Percentiles rank a stretch among this genome's conserved stretches.
These are phyloP conservation scores for Unio pictorum DNA, from an alignment of 2,888 invertebrate species.

Conservation along the genomic window DNA sequence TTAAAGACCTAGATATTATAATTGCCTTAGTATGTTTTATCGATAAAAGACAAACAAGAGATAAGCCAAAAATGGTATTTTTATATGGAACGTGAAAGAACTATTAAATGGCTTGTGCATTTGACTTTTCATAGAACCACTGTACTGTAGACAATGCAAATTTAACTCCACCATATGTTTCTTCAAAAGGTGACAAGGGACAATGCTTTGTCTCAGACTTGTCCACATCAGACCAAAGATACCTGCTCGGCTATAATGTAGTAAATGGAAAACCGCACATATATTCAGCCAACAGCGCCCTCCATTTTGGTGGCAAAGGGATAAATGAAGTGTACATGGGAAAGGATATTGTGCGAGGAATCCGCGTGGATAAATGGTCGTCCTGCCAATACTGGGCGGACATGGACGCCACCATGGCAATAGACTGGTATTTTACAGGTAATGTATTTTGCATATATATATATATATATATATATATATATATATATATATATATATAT, in stretches of 20 bases:
- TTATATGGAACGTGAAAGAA: no score
- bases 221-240: conserved; percentile 24
- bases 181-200: no score
- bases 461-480: no score
- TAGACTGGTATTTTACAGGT: conserved; percentile 55
- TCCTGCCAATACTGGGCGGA: conserved; percentile 50
- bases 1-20: no score
- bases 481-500: no score
- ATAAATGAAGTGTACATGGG: conserved; percentile 43
- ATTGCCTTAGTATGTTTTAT: no score
- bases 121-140: conserved; percentile 1
- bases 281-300: conserved; percentile 41
- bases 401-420: conserved; percentile 49
- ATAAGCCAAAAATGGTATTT: no score
- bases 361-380: conserved; percentile 41
- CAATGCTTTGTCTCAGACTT: conserved; percentile 34
- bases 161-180: background rate
- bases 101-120: no score
- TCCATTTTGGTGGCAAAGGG: conserved; percentile 33
- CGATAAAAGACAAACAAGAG: no score
- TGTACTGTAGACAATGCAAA: background rate
- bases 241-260: conserved; percentile 41
- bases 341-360: conserved; percentile 29
- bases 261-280: conserved; percentile 18
- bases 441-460: conserved; percentile 1